Percentiles rank a stretch among this genome's conserved stretches.
These are phyloP conservation scores for Geophilus truncorum DNA, from an alignment of 2,888 invertebrate genomes.

Conservation along the genomic window DNA sequence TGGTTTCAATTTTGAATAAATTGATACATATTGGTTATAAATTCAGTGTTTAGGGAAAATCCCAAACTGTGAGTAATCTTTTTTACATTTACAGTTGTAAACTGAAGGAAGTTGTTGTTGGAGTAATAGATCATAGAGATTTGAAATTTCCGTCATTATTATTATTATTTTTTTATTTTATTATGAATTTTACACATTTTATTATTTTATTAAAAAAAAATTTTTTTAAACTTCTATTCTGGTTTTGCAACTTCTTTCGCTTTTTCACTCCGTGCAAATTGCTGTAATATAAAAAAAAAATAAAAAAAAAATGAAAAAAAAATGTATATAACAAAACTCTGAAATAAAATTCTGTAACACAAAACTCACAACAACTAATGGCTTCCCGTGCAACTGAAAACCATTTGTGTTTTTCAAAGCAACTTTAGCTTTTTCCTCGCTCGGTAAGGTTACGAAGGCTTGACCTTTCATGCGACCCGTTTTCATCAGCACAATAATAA, in stretches of 20 bases:
- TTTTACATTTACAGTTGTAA: too few relatives aligned
- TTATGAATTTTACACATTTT: too few relatives aligned
- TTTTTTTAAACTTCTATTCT: background rate
- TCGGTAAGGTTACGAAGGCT: slow-evolving; percentile 81
- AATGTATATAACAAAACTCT: background rate
- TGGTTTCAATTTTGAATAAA: too few relatives aligned
- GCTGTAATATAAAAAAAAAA: background rate
- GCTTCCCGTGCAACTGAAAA: slow-evolving; percentile 76
- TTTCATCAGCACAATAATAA: slow-evolving; percentile 76
- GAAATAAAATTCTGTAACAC: too few relatives aligned
- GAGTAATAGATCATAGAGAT: too few relatives aligned
- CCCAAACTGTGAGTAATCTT: too few relatives aligned
- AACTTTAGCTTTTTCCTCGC: slow-evolving; percentile 61
- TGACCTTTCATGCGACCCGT: slow-evolving; percentile 96
- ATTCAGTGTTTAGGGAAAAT: too few relatives aligned
- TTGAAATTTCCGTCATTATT: too few relatives aligned
- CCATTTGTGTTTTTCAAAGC: slow-evolving; percentile 84
- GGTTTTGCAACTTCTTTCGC: background rate
- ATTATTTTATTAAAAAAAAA: too few relatives aligned
- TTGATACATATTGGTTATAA: too few relatives aligned
- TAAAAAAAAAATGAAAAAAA: background rate
- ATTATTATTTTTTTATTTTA: too few relatives aligned
- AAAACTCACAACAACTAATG: slow-evolving; percentile 66
- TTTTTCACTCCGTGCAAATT: background rate
- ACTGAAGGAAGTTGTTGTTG: too few relatives aligned